Evolutionary conservation across 2,888 invertebrate genomes (phyloP).

Genomic region (Coecobrya sp.): DNA sequence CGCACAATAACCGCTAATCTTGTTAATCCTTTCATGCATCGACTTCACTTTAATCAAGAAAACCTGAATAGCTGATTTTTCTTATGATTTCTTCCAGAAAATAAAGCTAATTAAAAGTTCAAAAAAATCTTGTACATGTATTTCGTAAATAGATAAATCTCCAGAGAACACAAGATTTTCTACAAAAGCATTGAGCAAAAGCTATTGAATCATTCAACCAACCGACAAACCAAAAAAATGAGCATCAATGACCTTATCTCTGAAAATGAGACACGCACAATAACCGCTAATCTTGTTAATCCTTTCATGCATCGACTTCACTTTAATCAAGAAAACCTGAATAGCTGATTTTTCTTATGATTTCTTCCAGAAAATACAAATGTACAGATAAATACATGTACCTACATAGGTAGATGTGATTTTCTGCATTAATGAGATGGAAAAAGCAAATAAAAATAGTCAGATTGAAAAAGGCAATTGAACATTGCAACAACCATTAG

Average conservation of each 20-base stretch:
- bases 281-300: not conserved
- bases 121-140: not conserved
- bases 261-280: not conserved
- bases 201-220: no score
- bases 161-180: conserved; percentile 17
- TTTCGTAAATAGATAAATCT: not conserved
- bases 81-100: conserved; percentile 3
- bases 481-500: no score
- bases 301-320: not conserved
- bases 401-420: not conserved
- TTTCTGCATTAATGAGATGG: not conserved
- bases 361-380: conserved; percentile 7
- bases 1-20: not conserved
- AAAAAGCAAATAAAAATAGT: no score
- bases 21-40: not conserved
- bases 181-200: no score
- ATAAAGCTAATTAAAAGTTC: conserved; percentile 43
- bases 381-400: not conserved
- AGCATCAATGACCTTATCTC: conserved; percentile 70
- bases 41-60: not conserved
- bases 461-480: no score
- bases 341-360: not conserved
- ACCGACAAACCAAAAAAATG: conserved; percentile 11
- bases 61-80: conserved; percentile 55
- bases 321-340: conserved; percentile 49